phyloP scores from a whole-genome alignment of 2,888 invertebrate genomes.

The Xestia xanthographa region DNA sequence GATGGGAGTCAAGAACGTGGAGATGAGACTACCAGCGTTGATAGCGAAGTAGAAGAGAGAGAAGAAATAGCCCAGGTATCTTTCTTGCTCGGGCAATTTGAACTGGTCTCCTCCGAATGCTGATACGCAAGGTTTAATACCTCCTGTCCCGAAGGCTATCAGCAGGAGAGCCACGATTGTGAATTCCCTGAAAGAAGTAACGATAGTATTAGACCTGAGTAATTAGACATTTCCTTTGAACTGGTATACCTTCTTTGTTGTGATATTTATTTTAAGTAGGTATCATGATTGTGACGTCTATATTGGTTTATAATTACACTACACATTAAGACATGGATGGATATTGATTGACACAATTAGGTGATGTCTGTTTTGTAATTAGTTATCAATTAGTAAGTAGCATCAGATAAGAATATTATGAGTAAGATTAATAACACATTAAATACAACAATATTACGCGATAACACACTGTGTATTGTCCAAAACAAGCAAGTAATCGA shows the following conservation, averaged over 20 bases:
- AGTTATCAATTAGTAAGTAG: not conserved
- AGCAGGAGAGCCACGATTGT: constrained; percentile 93
- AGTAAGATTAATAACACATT: not conserved
- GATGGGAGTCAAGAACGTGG: constrained; percentile 96
- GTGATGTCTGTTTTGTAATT: constrained; percentile 3
- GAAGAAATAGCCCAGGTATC: constrained; percentile 95
- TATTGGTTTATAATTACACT: constrained; percentile 1
- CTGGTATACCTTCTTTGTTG: not conserved
- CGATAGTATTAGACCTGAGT: not conserved
- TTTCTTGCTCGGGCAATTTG: constrained; percentile 94
- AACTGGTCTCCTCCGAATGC: constrained; percentile 99
- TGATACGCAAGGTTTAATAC: constrained; percentile 98
- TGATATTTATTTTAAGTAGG: not conserved
- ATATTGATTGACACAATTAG: constrained; percentile 11
- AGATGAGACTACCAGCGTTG: constrained; percentile 97
- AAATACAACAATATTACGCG: not conserved
- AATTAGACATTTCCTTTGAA: not conserved
- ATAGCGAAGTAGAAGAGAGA: constrained; percentile 98
- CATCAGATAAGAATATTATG: not conserved
- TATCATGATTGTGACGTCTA: not conserved
- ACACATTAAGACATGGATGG: not conserved
- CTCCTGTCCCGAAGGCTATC: constrained; percentile 97
- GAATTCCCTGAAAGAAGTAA: constrained; percentile 88
- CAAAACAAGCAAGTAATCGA: not conserved
- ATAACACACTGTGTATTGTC: not conserved